A percentile compares a stretch with the other conserved stretches of the same genome.
phyloP scores from a whole-genome alignment of 2,888 invertebrate species.

The Disparrhopalites patrizii region DNA sequence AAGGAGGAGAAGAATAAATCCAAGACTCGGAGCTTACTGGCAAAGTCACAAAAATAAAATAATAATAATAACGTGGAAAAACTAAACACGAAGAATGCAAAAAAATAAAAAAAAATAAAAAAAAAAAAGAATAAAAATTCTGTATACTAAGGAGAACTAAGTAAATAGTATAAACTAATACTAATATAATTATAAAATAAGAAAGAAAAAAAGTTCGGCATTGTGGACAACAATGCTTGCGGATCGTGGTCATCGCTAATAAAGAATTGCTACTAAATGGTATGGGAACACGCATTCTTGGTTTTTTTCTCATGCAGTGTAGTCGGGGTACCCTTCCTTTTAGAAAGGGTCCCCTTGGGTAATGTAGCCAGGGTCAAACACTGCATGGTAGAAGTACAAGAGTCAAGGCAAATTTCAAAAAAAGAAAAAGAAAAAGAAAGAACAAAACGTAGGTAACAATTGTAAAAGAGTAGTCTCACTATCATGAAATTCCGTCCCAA shows the following conservation, averaged over 20 bases:
- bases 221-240: conserved; percentile 26
- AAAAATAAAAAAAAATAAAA: neutral
- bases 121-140: neutral
- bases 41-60: neutral
- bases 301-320: conserved; percentile 4
- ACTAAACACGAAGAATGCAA: neutral
- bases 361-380: neutral
- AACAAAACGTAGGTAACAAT: too few relatives aligned
- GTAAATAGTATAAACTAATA: neutral
- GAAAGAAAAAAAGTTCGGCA: conserved; percentile 9
- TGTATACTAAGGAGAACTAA: neutral
- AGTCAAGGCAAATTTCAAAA: too few relatives aligned
- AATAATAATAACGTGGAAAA: neutral
- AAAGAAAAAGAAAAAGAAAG: too few relatives aligned
- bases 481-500: too few relatives aligned
- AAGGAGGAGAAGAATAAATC: too few relatives aligned
- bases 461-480: too few relatives aligned
- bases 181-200: neutral
- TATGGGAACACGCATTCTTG: too few relatives aligned
- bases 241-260: neutral
- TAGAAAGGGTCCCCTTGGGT: neutral
- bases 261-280: neutral
- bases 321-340: too few relatives aligned
- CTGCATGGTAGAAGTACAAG: neutral
- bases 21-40: neutral